Evolutionary conservation across 2,888 invertebrate species (phyloP).

Genomic region (Unio pictorum): DNA sequence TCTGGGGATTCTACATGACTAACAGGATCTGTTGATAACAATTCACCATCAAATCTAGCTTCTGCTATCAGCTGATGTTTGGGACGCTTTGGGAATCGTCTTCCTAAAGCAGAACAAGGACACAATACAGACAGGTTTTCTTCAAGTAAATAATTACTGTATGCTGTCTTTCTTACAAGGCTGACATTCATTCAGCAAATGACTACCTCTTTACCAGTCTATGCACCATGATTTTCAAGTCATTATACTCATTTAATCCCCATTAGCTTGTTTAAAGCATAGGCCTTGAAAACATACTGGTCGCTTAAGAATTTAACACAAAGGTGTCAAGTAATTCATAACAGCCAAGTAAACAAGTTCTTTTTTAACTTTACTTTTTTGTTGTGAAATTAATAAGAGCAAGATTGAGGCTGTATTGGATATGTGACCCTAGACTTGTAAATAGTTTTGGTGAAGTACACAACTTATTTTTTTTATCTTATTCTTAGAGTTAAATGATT

Average conservation of each 20-base stretch:
- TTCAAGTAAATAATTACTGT: not conserved
- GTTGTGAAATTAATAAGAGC: too few species aligned
- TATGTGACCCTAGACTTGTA: too few species aligned
- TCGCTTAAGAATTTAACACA: not conserved
- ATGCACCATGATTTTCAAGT: too few species aligned
- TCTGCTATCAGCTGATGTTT: constrained; percentile 69
- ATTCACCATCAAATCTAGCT: constrained; percentile 72
- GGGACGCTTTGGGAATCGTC: constrained; percentile 70
- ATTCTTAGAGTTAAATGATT: too few species aligned
- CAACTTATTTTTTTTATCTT: too few species aligned
- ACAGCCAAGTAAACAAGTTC: too few species aligned
- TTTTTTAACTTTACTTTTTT: too few species aligned
- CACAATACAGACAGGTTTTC: not conserved
- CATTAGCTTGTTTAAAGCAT: too few species aligned
- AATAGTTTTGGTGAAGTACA: too few species aligned
- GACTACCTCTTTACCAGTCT: too few species aligned
- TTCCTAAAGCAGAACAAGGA: constrained; percentile 53
- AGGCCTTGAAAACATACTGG: not conserved
- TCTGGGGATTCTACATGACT: constrained; percentile 69
- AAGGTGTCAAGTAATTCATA: not conserved
- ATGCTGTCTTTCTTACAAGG: not conserved
- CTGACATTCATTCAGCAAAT: not conserved
- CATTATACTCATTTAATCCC: too few species aligned
- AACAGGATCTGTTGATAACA: constrained; percentile 71
- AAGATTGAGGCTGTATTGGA: too few species aligned